These are phyloP conservation scores for Cossypha heuglini DNA, from an alignment of 2,797 vertebrate genomes.

Conservation along the genomic window DNA sequence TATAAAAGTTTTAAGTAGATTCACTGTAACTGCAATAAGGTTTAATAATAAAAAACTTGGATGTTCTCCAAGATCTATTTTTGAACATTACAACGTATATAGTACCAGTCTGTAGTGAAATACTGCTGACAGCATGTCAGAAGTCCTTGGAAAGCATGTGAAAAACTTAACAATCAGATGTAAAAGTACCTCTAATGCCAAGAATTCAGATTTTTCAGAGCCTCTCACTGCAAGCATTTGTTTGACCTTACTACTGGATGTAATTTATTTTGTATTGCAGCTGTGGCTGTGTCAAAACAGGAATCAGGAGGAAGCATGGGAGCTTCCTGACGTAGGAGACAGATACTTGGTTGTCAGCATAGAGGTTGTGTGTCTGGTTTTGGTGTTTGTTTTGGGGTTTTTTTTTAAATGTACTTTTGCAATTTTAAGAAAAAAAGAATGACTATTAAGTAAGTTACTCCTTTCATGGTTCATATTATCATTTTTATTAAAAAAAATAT, in stretches of 20 bases:
- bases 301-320: neutral
- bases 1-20: neutral
- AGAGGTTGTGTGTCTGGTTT: neutral
- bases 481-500: neutral
- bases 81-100: neutral
- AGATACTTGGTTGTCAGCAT: neutral
- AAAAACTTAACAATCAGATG: neutral
- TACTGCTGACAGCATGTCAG: neutral
- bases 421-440: neutral
- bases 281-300: neutral
- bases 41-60: slow-evolving; percentile 31
- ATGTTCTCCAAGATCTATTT: slow-evolving; percentile 29
- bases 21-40: neutral
- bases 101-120: neutral
- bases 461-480: neutral
- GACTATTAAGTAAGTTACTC: neutral
- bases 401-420: neutral
- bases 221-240: neutral
- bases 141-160: neutral
- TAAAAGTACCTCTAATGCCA: slow-evolving; percentile 8
- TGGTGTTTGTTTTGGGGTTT: neutral
- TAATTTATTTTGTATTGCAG: neutral
- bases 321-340: neutral
- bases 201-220: neutral
- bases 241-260: neutral